A percentile compares a stretch with the other conserved stretches of the same genome.
Conservation (phyloP, 2,113 vertebrate species). For the Varanus komodoensis region DNA sequence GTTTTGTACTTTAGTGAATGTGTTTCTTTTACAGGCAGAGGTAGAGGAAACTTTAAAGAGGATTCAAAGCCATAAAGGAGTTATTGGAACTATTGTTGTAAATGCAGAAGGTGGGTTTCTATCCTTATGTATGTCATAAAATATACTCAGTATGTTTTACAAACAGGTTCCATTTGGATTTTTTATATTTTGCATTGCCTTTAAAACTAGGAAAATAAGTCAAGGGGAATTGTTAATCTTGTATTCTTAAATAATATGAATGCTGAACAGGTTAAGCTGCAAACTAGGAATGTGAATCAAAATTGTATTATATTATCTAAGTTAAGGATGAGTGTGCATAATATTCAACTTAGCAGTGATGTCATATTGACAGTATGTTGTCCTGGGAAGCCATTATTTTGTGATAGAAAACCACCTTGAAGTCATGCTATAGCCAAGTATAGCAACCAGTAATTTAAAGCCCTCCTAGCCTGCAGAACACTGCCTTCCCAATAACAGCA, state of each 20-base stretch:
- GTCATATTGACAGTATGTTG: neutral
- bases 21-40: constrained; percentile 77
- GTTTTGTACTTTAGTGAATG: neutral
- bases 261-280: neutral
- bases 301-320: neutral
- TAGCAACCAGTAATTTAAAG: neutral
- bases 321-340: neutral
- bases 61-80: constrained; percentile 84
- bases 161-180: neutral
- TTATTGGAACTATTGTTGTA: constrained; percentile 82
- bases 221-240: constrained; percentile 14
- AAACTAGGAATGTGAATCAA: neutral
- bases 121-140: neutral
- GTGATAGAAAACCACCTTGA: neutral
- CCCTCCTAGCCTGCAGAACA: neutral
- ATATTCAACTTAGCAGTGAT: neutral
- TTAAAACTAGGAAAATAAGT: neutral
- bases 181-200: neutral
- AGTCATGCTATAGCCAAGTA: no score
- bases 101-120: constrained; percentile 82
- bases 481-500: neutral
- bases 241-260: constrained; percentile 13
- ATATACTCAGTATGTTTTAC: neutral
- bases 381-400: neutral
- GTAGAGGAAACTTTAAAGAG: constrained; percentile 88